Evolutionary conservation across 92 coral and sea anemone genomes (phyloP).

Genomic region (Phenganax stokvisi): DNA sequence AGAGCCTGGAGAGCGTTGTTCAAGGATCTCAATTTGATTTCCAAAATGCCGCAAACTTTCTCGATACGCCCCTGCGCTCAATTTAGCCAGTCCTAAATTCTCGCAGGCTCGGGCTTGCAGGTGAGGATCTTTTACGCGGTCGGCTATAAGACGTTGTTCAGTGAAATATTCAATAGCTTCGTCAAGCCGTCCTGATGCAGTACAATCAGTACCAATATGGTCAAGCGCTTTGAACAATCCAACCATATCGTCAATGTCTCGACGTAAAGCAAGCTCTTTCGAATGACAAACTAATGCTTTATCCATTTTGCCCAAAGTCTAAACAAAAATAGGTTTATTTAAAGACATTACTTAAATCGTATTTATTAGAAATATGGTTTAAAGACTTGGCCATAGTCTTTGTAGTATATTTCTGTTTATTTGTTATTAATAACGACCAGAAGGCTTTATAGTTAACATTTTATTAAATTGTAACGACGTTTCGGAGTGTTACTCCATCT

Average conservation of each 20-base stretch:
- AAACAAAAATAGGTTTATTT: too few species aligned
- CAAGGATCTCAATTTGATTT: constrained; percentile 71
- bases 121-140: constrained; percentile 59
- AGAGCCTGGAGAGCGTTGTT: constrained; percentile 59
- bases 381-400: too few species aligned
- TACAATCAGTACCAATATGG: constrained; percentile 70
- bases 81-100: constrained; percentile 72
- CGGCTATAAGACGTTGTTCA: constrained; percentile 75
- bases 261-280: constrained; percentile 65
- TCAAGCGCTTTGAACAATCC: constrained; percentile 79
- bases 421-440: too few species aligned
- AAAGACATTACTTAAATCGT: too few species aligned
- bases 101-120: constrained; percentile 72
- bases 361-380: too few species aligned
- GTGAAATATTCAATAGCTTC: constrained; percentile 75
- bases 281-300: constrained; percentile 69
- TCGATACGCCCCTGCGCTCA: constrained; percentile 64
- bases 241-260: constrained; percentile 48
- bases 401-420: too few species aligned
- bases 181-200: constrained; percentile 50
- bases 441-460: too few species aligned
- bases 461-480: too few species aligned
- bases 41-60: constrained; percentile 77
- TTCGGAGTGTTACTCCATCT: too few species aligned
- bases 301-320: constrained; percentile 57